Percentiles rank a stretch among this genome's conserved stretches.
These are phyloP conservation scores for Zelleria hepariella DNA, from an alignment of 2,888 invertebrate species.

Conservation along the genomic window DNA sequence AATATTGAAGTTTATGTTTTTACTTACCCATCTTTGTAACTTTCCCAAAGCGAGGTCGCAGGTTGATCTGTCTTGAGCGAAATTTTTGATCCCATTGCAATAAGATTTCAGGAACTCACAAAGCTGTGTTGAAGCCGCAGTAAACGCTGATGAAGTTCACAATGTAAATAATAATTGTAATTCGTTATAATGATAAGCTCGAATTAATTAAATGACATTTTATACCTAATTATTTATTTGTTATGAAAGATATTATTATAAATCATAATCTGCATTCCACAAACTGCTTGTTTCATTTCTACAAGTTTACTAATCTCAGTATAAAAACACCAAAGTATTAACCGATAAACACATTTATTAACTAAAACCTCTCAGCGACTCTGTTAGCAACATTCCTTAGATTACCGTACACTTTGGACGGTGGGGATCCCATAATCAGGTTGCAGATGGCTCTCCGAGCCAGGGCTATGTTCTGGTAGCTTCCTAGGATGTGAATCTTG, in stretches of 20 bases:
- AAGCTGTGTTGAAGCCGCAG: too few relatives aligned
- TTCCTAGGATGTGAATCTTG: constrained; percentile 97
- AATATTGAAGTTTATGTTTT: too few relatives aligned
- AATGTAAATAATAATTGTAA: too few relatives aligned
- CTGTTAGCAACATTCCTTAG: constrained; percentile 88
- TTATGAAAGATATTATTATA: neutral
- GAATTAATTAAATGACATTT: neutral
- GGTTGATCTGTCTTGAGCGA: too few relatives aligned
- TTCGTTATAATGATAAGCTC: too few relatives aligned
- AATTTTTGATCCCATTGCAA: too few relatives aligned
- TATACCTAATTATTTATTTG: neutral
- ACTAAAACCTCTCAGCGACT: constrained; percentile 82
- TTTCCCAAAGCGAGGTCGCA: too few relatives aligned
- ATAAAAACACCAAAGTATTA: constrained; percentile 2
- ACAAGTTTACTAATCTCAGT: neutral
- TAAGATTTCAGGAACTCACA: too few relatives aligned
- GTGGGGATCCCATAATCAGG: constrained; percentile 96
- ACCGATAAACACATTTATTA: constrained; percentile 31
- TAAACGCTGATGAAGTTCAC: too few relatives aligned
- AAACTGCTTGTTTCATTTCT: neutral
- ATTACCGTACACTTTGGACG: constrained; percentile 98
- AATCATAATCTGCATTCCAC: neutral
- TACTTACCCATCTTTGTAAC: too few relatives aligned
- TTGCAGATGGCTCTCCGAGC: constrained; percentile 96
- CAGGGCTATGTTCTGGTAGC: constrained; percentile 95